These are phyloP conservation scores for Rhinolophus sinicus DNA, from an alignment of 2,113 vertebrate species.

Conservation along the genomic window DNA sequence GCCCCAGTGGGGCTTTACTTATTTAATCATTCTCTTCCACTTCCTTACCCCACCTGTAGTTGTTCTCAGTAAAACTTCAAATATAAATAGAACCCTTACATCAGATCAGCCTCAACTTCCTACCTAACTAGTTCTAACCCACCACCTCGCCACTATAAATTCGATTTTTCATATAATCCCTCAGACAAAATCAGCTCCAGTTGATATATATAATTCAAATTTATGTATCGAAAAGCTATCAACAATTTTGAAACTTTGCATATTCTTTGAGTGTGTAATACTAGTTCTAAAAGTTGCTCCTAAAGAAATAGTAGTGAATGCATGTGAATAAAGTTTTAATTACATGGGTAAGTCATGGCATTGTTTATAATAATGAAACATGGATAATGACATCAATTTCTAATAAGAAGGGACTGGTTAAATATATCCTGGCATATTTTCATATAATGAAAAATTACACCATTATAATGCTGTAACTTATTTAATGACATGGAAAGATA, in stretches of 20 bases:
- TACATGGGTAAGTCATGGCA: background rate
- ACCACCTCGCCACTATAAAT: background rate
- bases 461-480: background rate
- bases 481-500: background rate
- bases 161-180: background rate
- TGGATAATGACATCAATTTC: background rate
- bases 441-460: background rate
- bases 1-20: background rate
- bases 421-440: conserved; percentile 7
- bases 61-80: background rate
- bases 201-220: background rate
- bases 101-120: background rate
- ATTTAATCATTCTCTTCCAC: background rate
- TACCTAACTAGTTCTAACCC: background rate
- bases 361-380: conserved; percentile 29
- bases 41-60: background rate
- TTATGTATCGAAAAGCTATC: background rate
- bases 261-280: background rate
- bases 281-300: conserved; percentile 34
- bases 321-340: conserved; percentile 16
- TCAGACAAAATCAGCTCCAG: background rate
- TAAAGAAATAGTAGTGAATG: conserved; percentile 19
- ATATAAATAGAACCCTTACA: background rate
- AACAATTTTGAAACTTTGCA: background rate
- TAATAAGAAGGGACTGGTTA: background rate